Evolutionary conservation across 2,113 vertebrate genomes (phyloP), one percentile per base, ranked within the genome.

Genomic region (Alectura lathami): DNA sequence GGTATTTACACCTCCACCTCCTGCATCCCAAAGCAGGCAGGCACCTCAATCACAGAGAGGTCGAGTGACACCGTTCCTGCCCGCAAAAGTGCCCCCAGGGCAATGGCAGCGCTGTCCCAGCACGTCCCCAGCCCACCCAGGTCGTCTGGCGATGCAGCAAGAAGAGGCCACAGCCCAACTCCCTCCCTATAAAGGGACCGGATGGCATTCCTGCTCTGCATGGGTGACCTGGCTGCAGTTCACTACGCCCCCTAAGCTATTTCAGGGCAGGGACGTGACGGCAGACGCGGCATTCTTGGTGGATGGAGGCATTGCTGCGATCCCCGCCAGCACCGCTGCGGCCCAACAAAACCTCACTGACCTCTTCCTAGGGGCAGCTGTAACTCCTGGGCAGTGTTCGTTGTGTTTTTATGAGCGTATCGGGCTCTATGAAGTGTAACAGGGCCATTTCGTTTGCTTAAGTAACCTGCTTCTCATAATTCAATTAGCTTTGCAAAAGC

Each of bases 401-500:
- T 88, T 15, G 3, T 2, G 34, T 70, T 72, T 18, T 80, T 60
- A 18, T 16, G 56, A 59, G 40, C 75, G 89, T 64, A 72, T 77
- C 40, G 43, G 50, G 21, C 67, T 75, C 51, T 57, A 1, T 9
- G 53, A 91, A 92, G 75, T 59, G 43, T 42, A 60, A 79, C 63
- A 74, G 63, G 26, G 36, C 34, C 43, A 53, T 0, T 54, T 74
- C 24, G 17, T 63, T 77, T 70, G 74, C 70, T 51, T 77, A 82
- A 92, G 77, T 48, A 91, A 96, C 75, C 70, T 75, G 70, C 40
- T 38, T 68, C 81, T 85, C 51, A 17, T 67, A 66, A 88, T 74
- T 91, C 72, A 83, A 57, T 83, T 83, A 93, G 66, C 64, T 84
- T 68, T 29, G 43, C 34, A 69, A 92, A 80, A 95, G 64, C 32